Evolutionary conservation across 35 echinoderm and acorn worm genomes (phyloP).

Genomic region (Apostichopus parvimensis): DNA sequence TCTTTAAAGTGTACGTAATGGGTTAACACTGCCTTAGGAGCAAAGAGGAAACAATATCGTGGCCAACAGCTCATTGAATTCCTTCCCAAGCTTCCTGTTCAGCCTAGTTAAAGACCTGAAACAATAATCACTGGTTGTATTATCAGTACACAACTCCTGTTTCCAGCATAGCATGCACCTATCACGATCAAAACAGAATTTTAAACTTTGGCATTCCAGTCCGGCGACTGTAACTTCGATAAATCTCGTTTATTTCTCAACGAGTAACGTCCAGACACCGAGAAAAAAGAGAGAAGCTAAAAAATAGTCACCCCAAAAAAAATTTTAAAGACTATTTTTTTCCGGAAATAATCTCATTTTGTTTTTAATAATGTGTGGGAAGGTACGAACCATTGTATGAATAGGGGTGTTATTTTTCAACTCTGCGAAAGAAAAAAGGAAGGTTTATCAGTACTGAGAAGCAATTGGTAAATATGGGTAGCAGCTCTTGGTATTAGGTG

Average conservation of each 20-base stretch:
- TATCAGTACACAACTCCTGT: background rate
- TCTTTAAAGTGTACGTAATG: too few species aligned
- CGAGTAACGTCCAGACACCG: background rate
- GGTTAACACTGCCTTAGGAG: too few species aligned
- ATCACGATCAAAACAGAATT: background rate
- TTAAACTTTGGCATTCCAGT: background rate
- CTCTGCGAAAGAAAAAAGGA: background rate
- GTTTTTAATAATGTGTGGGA: background rate
- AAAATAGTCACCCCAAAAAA: too few species aligned
- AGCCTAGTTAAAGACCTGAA: background rate
- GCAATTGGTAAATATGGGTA: background rate
- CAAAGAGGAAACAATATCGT: background rate
- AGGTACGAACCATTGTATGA: background rate
- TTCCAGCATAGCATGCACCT: background rate
- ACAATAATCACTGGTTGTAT: constrained; percentile 8
- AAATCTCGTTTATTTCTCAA: background rate
- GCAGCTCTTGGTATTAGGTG: background rate
- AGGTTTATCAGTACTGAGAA: background rate
- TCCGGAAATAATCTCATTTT: too few species aligned
- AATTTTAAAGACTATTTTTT: too few species aligned
- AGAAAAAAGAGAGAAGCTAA: background rate
- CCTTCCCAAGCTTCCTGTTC: constrained; percentile 15
- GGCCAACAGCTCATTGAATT: background rate
- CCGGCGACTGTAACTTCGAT: background rate
- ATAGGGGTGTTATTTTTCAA: background rate